Evolutionary conservation across 2,888 invertebrate genomes (phyloP).

Genomic region (Lasioglossum zephyrum): DNA sequence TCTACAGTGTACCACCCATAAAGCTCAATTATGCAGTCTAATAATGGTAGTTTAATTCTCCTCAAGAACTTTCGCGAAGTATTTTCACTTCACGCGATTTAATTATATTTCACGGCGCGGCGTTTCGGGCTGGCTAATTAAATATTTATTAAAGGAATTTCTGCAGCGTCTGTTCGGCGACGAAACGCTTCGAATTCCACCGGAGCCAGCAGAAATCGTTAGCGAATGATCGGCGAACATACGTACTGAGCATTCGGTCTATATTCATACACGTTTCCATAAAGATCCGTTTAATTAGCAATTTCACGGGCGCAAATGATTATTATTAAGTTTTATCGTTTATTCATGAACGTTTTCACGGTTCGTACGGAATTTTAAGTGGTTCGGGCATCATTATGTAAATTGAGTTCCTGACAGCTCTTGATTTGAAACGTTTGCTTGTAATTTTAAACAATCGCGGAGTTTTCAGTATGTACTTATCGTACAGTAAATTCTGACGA

Average conservation of each 20-base stretch:
- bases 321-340: background rate
- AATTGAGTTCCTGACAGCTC: background rate
- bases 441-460: background rate
- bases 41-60: background rate
- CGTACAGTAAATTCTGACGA: too few relatives aligned
- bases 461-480: too few relatives aligned
- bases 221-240: background rate
- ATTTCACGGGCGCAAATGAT: background rate
- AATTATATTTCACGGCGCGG: background rate
- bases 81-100: background rate
- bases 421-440: background rate
- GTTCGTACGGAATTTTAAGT: background rate
- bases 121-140: constrained; percentile 5
- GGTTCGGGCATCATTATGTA: background rate
- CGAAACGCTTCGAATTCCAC: background rate
- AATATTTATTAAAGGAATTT: constrained; percentile 7
- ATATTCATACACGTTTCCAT: background rate
- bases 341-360: background rate
- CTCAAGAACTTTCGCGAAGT: background rate
- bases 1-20: background rate
- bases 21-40: background rate
- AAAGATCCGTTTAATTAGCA: background rate
- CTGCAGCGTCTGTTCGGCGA: background rate
- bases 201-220: background rate
- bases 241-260: too few relatives aligned